These are phyloP conservation scores for Isotomurus palustris DNA, from an alignment of 2,888 invertebrate species.

Conservation along the genomic window DNA sequence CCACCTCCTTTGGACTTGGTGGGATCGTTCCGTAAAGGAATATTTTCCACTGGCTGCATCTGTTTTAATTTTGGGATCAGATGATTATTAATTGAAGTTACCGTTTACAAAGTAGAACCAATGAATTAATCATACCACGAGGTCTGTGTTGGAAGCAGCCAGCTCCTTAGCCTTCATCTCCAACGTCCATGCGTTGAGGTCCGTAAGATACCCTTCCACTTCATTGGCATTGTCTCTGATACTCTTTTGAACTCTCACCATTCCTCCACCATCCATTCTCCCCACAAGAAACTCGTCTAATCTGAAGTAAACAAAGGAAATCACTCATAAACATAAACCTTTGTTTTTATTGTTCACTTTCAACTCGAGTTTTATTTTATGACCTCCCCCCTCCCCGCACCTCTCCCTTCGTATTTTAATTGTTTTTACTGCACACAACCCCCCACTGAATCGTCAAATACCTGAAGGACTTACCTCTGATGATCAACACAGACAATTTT, in stretches of 20 bases:
- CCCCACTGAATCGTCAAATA: not conserved
- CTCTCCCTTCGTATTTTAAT: no score
- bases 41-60: constrained; percentile 19
- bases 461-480: not conserved
- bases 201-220: constrained; percentile 64
- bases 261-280: no score
- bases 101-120: not conserved
- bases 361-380: constrained; percentile 9
- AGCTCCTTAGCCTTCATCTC: constrained; percentile 68
- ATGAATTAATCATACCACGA: constrained; percentile 6
- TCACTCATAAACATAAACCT: no score
- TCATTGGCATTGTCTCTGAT: constrained; percentile 67
- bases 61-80: not conserved
- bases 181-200: constrained; percentile 66
- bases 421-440: not conserved
- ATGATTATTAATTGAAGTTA: not conserved
- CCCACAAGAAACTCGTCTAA: constrained; percentile 2
- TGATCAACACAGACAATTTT: not conserved
- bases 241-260: constrained; percentile 64
- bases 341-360: constrained; percentile 12
- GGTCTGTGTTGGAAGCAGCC: constrained; percentile 20
- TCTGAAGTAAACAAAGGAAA: no score
- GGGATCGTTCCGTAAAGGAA: constrained; percentile 21
- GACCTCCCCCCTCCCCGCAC: no score
- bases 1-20: constrained; percentile 35